A percentile compares a stretch with the other conserved stretches of the same genome.
Conservation (phyloP, 2,888 invertebrate genomes). For the Caenorhabditis panamensis region DNA sequence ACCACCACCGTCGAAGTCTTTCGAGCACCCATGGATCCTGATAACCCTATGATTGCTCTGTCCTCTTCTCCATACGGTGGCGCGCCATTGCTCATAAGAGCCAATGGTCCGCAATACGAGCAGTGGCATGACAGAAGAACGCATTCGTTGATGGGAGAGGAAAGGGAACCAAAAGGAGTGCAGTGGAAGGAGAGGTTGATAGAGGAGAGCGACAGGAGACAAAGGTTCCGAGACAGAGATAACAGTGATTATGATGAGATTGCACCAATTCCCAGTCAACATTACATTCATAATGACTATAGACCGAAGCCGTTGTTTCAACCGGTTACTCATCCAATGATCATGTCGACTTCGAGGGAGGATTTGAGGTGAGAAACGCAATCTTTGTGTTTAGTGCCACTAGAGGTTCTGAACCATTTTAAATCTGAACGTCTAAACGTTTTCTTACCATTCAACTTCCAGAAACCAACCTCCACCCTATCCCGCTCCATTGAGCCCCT, state of each 20-base stretch:
- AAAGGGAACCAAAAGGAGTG: constrained; percentile 45
- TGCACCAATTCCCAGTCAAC: constrained; percentile 12
- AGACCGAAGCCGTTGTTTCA: constrained; percentile 44
- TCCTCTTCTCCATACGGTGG: constrained; percentile 50
- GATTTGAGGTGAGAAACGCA: constrained; percentile 31
- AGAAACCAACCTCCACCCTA: constrained; percentile 39
- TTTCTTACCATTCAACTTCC: neutral
- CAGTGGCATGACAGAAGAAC: constrained; percentile 45
- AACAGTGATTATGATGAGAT: constrained; percentile 55
- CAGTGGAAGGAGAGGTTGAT: constrained; percentile 68
- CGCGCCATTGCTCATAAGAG: constrained; percentile 41
- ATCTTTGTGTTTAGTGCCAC: too few species aligned
- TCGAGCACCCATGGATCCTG: constrained; percentile 54
- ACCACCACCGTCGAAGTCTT: constrained; percentile 70
- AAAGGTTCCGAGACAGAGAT: constrained; percentile 31
- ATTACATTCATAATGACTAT: constrained; percentile 51
- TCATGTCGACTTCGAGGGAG: constrained; percentile 40
- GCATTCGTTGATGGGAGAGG: constrained; percentile 33
- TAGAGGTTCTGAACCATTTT: too few species aligned
- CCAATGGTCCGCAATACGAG: constrained; percentile 50
- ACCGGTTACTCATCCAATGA: constrained; percentile 53
- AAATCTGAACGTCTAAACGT: too few species aligned
- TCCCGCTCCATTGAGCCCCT: constrained; percentile 48
- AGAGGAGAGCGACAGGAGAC: constrained; percentile 52
- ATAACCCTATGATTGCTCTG: constrained; percentile 35